Evolutionary conservation across 2,797 vertebrate genomes (phyloP).

Genomic region (Aselliscus stoliczkanus): DNA sequence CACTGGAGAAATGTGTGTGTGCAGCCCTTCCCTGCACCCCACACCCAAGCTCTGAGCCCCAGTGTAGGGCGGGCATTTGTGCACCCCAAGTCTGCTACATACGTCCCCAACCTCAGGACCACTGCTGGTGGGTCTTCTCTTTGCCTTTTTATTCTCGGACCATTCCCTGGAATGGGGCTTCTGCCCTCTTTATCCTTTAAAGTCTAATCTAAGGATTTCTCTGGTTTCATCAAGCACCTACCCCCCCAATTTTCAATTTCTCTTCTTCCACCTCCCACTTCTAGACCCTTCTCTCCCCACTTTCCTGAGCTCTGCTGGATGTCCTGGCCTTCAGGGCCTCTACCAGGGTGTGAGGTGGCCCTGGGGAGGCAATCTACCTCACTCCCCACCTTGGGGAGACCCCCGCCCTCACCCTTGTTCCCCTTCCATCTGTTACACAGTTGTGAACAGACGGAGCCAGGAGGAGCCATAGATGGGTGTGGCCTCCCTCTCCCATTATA

Average conservation of each 20-base stretch:
- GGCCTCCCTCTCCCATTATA: conserved; percentile 49
- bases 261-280: neutral
- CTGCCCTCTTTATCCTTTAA: neutral
- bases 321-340: neutral
- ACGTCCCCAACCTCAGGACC: neutral
- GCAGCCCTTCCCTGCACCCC: neutral
- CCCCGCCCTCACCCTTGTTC: neutral
- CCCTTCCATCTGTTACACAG: conserved; percentile 42
- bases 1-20: rapidly evolving
- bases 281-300: neutral
- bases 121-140: neutral
- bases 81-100: rapidly evolving
- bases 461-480: neutral
- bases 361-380: conserved; percentile 59
- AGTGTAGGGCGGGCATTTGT: neutral
- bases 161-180: neutral
- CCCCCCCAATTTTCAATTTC: neutral
- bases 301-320: conserved; percentile 50
- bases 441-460: conserved; percentile 38
- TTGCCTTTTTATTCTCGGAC: neutral
- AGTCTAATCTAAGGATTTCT: neutral
- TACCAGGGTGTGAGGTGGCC: neutral
- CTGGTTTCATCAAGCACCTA: neutral
- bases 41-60: rapidly evolving
- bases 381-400: conserved; percentile 56